phyloP scores from a whole-genome alignment of 2,888 invertebrate genomes.

The Nesidiocoris tenuis region DNA sequence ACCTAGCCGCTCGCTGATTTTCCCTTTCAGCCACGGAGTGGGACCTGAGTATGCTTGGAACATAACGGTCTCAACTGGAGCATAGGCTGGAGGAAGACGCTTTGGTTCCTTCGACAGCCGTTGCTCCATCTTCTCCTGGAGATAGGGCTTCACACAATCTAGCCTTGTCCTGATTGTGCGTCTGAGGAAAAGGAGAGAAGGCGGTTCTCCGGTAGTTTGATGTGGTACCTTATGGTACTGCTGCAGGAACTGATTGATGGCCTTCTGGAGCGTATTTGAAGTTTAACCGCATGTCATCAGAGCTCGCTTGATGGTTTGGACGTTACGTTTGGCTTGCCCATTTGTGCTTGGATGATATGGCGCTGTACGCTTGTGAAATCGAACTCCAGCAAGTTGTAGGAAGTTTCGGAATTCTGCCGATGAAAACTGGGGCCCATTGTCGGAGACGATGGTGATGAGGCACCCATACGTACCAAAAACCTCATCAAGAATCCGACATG shows the following conservation, averaged over 20 bases:
- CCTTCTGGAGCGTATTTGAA: slow-evolving; percentile 4
- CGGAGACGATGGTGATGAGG: slow-evolving; percentile 31
- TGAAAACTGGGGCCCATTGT: slow-evolving; percentile 38
- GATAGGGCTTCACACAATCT: not conserved
- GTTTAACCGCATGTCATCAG: slow-evolving; percentile 10
- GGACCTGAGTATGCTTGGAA: too few relatives aligned
- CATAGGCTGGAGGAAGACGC: too few relatives aligned
- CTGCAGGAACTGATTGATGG: slow-evolving; percentile 15
- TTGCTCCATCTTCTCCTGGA: not conserved
- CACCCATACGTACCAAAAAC: slow-evolving; percentile 23
- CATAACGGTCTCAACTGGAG: too few relatives aligned
- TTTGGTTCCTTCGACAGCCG: too few relatives aligned
- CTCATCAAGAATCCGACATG: slow-evolving; percentile 6
- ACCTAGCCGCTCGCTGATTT: too few relatives aligned
- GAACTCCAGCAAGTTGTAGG: slow-evolving; percentile 8
- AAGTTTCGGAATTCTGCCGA: slow-evolving; percentile 25
- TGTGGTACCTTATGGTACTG: slow-evolving; percentile 24
- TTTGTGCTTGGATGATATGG: slow-evolving; percentile 43
- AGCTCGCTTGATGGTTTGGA: slow-evolving; percentile 40
- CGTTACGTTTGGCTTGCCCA: slow-evolving; percentile 35
- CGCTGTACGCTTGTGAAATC: slow-evolving; percentile 34
- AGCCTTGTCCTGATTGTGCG: not conserved
- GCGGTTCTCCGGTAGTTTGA: slow-evolving; percentile 25
- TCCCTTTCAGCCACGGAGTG: too few relatives aligned
- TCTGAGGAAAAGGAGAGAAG: slow-evolving; percentile 12